Conservation (phyloP, 2,888 invertebrate species). For the Aquatica leii region DNA sequence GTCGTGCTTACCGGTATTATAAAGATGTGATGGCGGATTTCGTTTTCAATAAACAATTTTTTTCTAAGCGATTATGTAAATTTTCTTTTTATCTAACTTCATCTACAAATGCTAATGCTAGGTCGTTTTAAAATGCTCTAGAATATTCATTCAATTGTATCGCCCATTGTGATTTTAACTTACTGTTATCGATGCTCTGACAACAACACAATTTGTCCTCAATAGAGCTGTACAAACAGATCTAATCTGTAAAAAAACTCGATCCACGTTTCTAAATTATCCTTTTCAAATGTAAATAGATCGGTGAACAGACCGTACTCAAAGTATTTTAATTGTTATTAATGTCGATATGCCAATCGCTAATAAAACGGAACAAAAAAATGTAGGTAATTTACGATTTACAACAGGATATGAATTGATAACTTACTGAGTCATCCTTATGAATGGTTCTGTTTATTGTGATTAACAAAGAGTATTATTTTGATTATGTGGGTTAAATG, state of each 20-base stretch:
- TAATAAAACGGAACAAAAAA: not conserved
- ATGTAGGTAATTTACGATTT: slow-evolving; percentile 6
- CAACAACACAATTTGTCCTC: slow-evolving; percentile 29
- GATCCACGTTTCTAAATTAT: not conserved
- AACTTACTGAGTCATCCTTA: slow-evolving; percentile 14
- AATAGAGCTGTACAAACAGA: slow-evolving; percentile 24
- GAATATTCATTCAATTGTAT: slow-evolving; percentile 16
- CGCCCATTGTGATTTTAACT: slow-evolving; percentile 25
- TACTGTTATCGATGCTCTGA: slow-evolving; percentile 25
- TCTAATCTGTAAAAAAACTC: slow-evolving; percentile 6
- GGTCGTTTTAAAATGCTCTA: not conserved
- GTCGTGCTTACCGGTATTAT: slow-evolving; percentile 18
- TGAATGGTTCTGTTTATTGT: slow-evolving; percentile 14
- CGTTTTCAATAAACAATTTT: too few relatives aligned
- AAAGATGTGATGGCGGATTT: slow-evolving; percentile 19
- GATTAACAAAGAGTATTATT: slow-evolving; percentile 26
- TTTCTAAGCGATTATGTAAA: too few relatives aligned
- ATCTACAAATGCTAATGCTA: slow-evolving; percentile 4
- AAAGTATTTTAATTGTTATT: too few relatives aligned
- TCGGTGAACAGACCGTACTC: too few relatives aligned
- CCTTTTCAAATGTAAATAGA: too few relatives aligned
- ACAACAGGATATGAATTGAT: slow-evolving; percentile 1
- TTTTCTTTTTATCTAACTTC: not conserved
- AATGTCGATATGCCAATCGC: too few relatives aligned
- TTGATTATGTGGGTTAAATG: slow-evolving; percentile 31